Base-by-base conservation (phyloP, 2,113 vertebrate species). In the Leptodactylus fuscus region DNA sequence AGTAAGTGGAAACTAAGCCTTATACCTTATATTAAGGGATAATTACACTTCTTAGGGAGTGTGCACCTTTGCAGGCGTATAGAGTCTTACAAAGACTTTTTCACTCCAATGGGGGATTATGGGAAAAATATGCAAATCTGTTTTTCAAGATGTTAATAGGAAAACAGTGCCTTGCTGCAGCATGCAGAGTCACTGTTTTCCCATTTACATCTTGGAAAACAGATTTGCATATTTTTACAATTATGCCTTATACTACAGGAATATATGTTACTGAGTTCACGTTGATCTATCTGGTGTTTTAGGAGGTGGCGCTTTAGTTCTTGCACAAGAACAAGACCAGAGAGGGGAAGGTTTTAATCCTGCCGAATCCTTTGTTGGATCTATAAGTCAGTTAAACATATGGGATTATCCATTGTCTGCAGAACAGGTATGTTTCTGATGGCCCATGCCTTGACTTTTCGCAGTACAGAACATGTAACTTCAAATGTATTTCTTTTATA, bases 241-340 rank as follows among this genome's bases (percentile, higher is more conserved):
- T 12, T 27, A 48, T 5, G 4, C 36, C 11, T 15, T 27, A 46
- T 46, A 27, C 9, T 27, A 6, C 10, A 71, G 38, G 20, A n/a
- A 0, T 41, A 15, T 74, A 22, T 74, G 41, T 48, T 46, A 34
- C 13, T 24, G 15, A 13, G 15, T 34, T 24, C 49, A 10, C 41
- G 32, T 29, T 81, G 58, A 46, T 0, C 46, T 81, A 82, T 90
- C 82, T 24, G 87, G 18, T 88, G 53, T 88, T 85, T 34, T 88
- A 99, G 98, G 95, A 89, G 97, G 97, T 24, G 98, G 98, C 16
- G 96, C 95, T 0, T 93, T 99, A 87, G 97, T 98, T 13, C 91
- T 99, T 80, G 97, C 97, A 87, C 98, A 99, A 91, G 98, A 99
- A 77, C 98, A 99, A 91, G 98, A 99, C 90, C 92, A 95, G 91